Conservation (phyloP, 2,888 invertebrate genomes). For the Argyresthia albistria region DNA sequence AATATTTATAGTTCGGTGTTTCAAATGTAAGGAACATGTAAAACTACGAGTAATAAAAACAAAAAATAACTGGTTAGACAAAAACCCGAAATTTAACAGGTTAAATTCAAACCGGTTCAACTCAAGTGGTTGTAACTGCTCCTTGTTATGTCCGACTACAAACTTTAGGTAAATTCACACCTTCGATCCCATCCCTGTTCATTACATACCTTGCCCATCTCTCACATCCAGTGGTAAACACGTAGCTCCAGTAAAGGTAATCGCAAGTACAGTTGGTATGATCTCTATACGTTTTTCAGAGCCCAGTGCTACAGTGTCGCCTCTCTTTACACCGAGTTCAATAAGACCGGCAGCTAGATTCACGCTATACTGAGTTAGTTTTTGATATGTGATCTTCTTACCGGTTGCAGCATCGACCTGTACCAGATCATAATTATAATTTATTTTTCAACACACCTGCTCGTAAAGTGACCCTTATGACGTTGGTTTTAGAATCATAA, state of each 20-base stretch:
- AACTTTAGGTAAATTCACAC: too few species aligned
- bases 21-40: too few species aligned
- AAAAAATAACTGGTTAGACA: too few species aligned
- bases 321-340: slow-evolving; percentile 53
- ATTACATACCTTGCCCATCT: slow-evolving; percentile 41
- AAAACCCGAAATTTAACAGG: too few species aligned
- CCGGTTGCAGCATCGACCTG: slow-evolving; percentile 38
- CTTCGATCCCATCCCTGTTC: too few species aligned
- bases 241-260: slow-evolving; percentile 50
- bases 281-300: slow-evolving; percentile 74
- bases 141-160: too few species aligned
- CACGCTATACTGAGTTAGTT: slow-evolving; percentile 64
- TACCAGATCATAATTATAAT: too few species aligned
- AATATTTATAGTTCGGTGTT: too few species aligned
- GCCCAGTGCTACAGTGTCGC: slow-evolving; percentile 71
- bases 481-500: not conserved
- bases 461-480: too few species aligned
- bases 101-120: too few species aligned
- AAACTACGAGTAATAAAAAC: too few species aligned
- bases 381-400: slow-evolving; percentile 58
- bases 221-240: slow-evolving; percentile 37
- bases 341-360: slow-evolving; percentile 63
- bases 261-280: slow-evolving; percentile 59
- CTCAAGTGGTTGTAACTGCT: too few species aligned
- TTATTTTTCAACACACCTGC: not conserved